phyloP scores from a whole-genome alignment of 2,113 vertebrate species.

The Vulpes lagopus region DNA sequence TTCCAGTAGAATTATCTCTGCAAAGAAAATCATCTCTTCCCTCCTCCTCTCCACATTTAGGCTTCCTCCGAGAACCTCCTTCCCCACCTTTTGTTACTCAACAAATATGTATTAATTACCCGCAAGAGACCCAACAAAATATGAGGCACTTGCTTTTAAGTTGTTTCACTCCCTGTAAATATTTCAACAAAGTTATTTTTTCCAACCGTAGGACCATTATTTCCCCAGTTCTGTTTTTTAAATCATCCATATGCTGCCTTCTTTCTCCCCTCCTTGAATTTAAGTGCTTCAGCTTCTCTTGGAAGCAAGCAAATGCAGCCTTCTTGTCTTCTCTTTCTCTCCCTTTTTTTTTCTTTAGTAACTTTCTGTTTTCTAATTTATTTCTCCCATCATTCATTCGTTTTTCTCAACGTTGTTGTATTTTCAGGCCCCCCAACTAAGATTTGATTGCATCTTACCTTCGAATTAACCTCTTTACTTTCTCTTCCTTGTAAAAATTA shows the following conservation, averaged over 20 bases:
- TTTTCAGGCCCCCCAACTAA: not conserved
- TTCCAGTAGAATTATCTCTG: not conserved
- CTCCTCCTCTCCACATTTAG: not conserved
- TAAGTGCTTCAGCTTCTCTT: not conserved
- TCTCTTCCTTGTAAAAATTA: not conserved
- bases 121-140: not conserved
- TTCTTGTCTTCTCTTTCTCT: not conserved
- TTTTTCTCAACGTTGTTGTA: not conserved
- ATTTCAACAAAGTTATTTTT: constrained; percentile 24
- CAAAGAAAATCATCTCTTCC: not conserved
- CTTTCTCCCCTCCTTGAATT: not conserved
- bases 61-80: not conserved
- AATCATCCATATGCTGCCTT: not conserved
- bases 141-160: not conserved
- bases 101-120: not conserved
- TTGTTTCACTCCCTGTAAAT: not conserved
- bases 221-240: not conserved
- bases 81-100: not conserved
- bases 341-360: not conserved
- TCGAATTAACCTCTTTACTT: not conserved
- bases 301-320: not conserved
- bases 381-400: constrained; percentile 24
- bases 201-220: not conserved
- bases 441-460: not conserved
- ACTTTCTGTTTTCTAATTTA: constrained; percentile 14